Evolutionary conservation across 2,888 invertebrate genomes (phyloP).

Genomic region (Apamea epomidion): DNA sequence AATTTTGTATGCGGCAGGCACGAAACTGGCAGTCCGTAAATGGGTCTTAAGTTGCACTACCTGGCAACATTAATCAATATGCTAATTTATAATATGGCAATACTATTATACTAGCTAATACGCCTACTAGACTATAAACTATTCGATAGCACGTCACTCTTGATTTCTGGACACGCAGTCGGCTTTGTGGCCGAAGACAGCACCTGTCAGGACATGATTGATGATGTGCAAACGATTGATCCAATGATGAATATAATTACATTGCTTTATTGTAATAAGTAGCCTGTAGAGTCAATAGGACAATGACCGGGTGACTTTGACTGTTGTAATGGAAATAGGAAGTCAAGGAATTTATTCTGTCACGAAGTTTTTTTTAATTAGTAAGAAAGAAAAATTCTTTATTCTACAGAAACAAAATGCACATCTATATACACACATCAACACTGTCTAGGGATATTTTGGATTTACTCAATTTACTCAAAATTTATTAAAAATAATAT

Average conservation of each 20-base stretch:
- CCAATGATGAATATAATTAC: constrained; percentile 40
- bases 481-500: no score
- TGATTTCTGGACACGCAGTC: constrained; percentile 52
- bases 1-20: neutral
- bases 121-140: neutral
- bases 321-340: neutral
- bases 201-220: constrained; percentile 51
- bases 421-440: no score
- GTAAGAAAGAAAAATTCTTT: no score
- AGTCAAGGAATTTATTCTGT: neutral
- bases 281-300: constrained; percentile 4
- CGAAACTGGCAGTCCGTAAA: neutral
- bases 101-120: neutral
- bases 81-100: neutral
- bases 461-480: no score
- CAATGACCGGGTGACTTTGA: constrained; percentile 14
- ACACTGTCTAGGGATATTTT: no score
- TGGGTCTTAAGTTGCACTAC: neutral
- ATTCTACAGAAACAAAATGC: no score
- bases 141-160: constrained; percentile 36
- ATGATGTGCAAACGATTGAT: constrained; percentile 52
- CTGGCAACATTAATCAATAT: constrained; percentile 6
- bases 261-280: constrained; percentile 26
- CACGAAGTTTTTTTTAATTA: neutral
- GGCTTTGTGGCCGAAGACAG: constrained; percentile 53